Evolutionary conservation across 1,140 invertebrate species (phyloP).

Genomic region (Trinorchestia longiramus): DNA sequence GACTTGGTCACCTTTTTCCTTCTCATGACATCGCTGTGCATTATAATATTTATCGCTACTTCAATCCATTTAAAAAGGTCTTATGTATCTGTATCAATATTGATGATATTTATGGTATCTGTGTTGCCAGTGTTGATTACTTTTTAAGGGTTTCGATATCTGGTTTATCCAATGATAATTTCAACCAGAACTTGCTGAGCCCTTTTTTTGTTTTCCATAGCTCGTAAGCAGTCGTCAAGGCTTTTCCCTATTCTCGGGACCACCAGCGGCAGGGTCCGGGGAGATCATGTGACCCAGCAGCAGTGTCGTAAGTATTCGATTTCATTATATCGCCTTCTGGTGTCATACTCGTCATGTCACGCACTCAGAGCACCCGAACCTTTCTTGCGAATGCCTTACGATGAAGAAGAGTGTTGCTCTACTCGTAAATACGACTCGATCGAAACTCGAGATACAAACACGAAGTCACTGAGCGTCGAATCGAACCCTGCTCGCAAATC

Average conservation of each 20-base stretch:
- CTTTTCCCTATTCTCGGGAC: constrained; percentile 32
- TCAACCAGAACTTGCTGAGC: background rate
- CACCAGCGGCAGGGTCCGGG: background rate
- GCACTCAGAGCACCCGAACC: constrained; percentile 5
- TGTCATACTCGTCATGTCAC: constrained; percentile 17
- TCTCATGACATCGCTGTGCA: too few species aligned
- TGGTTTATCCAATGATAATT: background rate
- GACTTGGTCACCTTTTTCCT: too few species aligned
- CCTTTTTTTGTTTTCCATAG: background rate
- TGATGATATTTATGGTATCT: background rate
- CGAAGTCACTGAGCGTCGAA: background rate
- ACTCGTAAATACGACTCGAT: background rate
- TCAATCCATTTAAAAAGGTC: background rate
- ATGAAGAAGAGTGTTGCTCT: background rate
- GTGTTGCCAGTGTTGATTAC: background rate
- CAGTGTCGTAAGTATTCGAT: background rate
- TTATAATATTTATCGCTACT: too few species aligned
- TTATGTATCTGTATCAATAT: background rate
- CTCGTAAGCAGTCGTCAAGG: constrained; percentile 4
- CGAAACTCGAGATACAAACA: background rate
- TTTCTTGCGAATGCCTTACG: constrained; percentile 28
- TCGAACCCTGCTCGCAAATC: background rate
- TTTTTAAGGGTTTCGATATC: background rate
- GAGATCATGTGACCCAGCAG: background rate
- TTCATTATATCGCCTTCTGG: constrained; percentile 16